Evolutionary conservation across 92 coral and sea anemone species (phyloP), one percentile per base, ranked within the genome.

Genomic region (Bergia puertoricense): DNA sequence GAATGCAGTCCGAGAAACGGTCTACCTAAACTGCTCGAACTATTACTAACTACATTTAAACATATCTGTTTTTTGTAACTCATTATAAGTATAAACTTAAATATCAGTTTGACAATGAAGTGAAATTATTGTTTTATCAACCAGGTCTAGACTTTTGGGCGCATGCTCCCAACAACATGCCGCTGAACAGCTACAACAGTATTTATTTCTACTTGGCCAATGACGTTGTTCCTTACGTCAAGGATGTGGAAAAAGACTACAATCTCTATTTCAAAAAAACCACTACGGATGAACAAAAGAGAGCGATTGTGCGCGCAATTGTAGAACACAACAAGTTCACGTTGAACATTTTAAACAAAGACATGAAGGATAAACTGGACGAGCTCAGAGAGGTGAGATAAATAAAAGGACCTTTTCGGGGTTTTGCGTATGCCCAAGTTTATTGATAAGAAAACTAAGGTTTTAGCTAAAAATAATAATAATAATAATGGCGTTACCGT

Each of bases 121-220:
- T 37, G 42, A 74, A 16, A 37, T 14, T 16, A 42, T 8, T 41
- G 10, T 75, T 41, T 41, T 41, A 41, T 75, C 79, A 75, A 75
- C 22, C 42, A 81, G 85, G 85, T 39, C 85, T 81, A 37, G 85
- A 81, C 56, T 81, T 48, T 59, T 81, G 85, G 85, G 85, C 85
- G 85, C 85, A 81, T 81, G 85, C 85, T 81, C 85, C 85, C 10
- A 81, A 81, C 50, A 81, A 81, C 85, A 81, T 81, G 85, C 85
- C 85, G 74, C 85, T 81, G 85, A 81, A 81, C 74, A 81, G 85
- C 74, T 81, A 81, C 50, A 81, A 81, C 85, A 81, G 85, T 43
- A 81, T 81, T 3, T 81, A 81, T 74, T 57, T 57, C 50, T 81
- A 81, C 74, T 14, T 81, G 68, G 59, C 85, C 48, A 81, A 59